phyloP scores from a whole-genome alignment of 2,888 invertebrate genomes.

The Matsumyia berberina region DNA sequence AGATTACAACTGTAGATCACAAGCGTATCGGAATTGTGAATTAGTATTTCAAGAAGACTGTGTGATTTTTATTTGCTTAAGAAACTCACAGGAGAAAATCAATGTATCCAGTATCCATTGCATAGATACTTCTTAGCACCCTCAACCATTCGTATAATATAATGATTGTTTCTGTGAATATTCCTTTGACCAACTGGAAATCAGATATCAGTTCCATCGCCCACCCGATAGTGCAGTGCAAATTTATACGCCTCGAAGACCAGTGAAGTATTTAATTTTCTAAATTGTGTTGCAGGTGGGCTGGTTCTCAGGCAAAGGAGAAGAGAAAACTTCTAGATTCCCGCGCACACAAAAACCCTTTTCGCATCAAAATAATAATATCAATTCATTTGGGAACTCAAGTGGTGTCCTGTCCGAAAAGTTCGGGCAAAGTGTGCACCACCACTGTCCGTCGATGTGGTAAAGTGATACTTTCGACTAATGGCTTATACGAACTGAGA shows the following conservation, averaged over 20 bases:
- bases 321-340: slow-evolving; percentile 40
- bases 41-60: too few relatives aligned
- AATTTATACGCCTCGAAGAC: slow-evolving; percentile 37
- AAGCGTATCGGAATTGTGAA: too few relatives aligned
- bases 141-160: slow-evolving; percentile 10
- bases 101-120: slow-evolving; percentile 7
- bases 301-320: slow-evolving; percentile 49
- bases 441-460: slow-evolving; percentile 24
- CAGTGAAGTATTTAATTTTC: slow-evolving; percentile 72
- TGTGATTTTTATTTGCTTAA: too few relatives aligned
- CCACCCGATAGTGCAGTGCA: slow-evolving; percentile 16
- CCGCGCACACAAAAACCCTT: slow-evolving; percentile 48
- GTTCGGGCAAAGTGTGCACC: slow-evolving; percentile 11
- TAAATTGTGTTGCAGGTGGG: slow-evolving; percentile 73
- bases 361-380: slow-evolving; percentile 73
- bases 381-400: slow-evolving; percentile 60
- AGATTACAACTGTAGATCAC: too few relatives aligned
- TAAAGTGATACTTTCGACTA: slow-evolving; percentile 68
- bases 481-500: slow-evolving; percentile 64
- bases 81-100: not conserved
- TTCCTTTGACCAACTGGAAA: slow-evolving; percentile 40
- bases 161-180: slow-evolving; percentile 18
- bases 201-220: slow-evolving; percentile 46
- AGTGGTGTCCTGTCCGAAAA: slow-evolving; percentile 63
- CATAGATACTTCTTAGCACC: not conserved